Percentiles rank a stretch among this genome's conserved stretches.
Conservation (phyloP, 2,797 vertebrate species). For the Masticophis lateralis region DNA sequence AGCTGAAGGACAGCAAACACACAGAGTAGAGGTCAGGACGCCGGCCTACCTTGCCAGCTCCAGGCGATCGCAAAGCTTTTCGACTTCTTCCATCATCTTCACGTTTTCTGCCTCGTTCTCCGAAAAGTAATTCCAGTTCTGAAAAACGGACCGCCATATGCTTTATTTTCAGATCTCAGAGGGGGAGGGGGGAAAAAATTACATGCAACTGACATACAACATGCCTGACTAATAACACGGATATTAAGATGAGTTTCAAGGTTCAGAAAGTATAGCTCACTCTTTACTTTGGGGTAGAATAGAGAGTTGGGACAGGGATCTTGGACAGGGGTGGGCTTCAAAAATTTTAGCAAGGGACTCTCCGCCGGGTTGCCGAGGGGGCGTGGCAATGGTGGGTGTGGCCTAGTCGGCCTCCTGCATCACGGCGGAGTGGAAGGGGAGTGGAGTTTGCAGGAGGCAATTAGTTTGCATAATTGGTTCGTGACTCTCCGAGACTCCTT, state of each 20-base stretch:
- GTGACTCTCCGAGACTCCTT: no score
- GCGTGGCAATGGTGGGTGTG: no score
- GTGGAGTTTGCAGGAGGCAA: no score
- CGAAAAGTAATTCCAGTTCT: conserved; percentile 98
- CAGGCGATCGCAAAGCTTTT: conserved; percentile 96
- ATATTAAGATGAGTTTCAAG: background rate
- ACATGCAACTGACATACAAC: conserved; percentile 26
- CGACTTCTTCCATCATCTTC: conserved; percentile 99
- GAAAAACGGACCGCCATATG: conserved; percentile 61
- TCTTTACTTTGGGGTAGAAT: no score
- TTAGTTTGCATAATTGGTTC: no score
- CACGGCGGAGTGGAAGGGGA: no score
- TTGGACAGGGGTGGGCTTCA: no score
- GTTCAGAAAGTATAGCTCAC: background rate
- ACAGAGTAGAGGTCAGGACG: conserved; percentile 22
- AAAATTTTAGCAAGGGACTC: no score
- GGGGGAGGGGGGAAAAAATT: background rate
- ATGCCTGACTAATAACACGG: background rate
- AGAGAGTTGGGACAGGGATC: no score
- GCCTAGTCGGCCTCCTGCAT: no score
- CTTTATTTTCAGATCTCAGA: conserved; percentile 45
- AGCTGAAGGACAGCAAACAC: conserved; percentile 42
- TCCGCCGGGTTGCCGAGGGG: no score
- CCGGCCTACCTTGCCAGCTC: conserved; percentile 85
- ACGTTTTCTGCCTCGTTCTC: conserved; percentile 88